Evolutionary conservation across 1,140 invertebrate genomes (phyloP).

Genomic region (Brachionus manjavacas): DNA sequence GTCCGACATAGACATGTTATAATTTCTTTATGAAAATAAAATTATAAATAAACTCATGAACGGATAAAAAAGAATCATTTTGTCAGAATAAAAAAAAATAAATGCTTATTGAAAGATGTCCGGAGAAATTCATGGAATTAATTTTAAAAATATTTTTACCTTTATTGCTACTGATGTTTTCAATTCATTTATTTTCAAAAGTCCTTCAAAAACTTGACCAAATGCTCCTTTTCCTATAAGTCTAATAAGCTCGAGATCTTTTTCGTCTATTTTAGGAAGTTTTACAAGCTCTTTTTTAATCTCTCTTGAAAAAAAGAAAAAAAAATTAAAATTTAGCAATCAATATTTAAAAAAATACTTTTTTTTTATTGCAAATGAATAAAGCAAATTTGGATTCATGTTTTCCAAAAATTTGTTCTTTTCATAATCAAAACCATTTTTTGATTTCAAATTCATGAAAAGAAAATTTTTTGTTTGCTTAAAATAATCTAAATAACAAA

Average conservation of each 20-base stretch:
- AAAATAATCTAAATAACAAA: background rate
- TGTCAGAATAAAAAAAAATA: no score
- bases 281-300: conserved; percentile 10
- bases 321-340: background rate
- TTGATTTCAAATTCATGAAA: background rate
- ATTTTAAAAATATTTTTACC: background rate
- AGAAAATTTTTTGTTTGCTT: background rate
- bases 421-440: background rate
- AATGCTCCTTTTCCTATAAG: conserved; percentile 31
- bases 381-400: conserved; percentile 30
- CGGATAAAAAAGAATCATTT: no score
- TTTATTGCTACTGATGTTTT: background rate
- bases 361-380: background rate
- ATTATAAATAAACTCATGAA: no score
- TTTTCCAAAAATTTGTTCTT: conserved; percentile 26
- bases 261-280: background rate
- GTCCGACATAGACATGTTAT: no score
- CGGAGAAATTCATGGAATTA: background rate
- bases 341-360: conserved; percentile 3
- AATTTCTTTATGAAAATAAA: no score
- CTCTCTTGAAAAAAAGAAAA: background rate
- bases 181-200: background rate
- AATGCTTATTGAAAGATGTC: no score
- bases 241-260: conserved; percentile 9
- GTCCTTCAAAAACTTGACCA: conserved; percentile 31